These are phyloP conservation scores for Sphenodon punctatus DNA, from an alignment of 2,797 vertebrate genomes.

Conservation along the genomic window DNA sequence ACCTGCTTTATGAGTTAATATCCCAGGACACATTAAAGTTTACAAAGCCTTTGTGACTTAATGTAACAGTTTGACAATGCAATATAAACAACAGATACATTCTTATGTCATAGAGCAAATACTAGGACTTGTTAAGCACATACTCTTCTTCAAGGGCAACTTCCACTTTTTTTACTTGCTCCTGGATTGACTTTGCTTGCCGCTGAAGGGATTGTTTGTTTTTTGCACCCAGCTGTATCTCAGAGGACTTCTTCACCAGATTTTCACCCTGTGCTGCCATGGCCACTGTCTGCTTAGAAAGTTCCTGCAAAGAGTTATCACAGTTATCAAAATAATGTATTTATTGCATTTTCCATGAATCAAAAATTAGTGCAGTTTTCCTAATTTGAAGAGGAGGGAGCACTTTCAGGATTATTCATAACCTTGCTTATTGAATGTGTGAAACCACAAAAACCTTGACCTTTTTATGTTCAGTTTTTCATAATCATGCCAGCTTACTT, in stretches of 20 bases:
- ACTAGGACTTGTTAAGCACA: slow-evolving; percentile 76
- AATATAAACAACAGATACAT: slow-evolving; percentile 53
- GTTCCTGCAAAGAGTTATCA: slow-evolving; percentile 77
- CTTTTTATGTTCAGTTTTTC: background rate
- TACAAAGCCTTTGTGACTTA: slow-evolving; percentile 51
- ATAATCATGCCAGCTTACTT: background rate
- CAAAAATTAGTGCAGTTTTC: background rate
- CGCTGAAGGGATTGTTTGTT: slow-evolving; percentile 84
- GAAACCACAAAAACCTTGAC: background rate
- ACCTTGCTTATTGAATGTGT: background rate
- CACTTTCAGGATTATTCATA: background rate
- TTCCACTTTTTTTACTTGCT: slow-evolving; percentile 87
- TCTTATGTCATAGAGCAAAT: slow-evolving; percentile 59
- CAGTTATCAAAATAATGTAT: background rate
- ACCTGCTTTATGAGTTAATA: background rate
- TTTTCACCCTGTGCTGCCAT: slow-evolving; percentile 85
- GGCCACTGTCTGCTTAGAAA: slow-evolving; percentile 81
- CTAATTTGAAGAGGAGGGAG: background rate
- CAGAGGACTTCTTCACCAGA: slow-evolving; percentile 87
- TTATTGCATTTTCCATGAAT: background rate
- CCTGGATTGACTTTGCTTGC: slow-evolving; percentile 85
- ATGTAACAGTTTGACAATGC: slow-evolving; percentile 43
- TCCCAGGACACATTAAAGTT: slow-evolving; percentile 57
- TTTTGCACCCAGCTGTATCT: slow-evolving; percentile 91
- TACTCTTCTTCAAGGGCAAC: slow-evolving; percentile 91